A percentile compares a stretch with the other conserved stretches of the same genome.
phyloP scores from a whole-genome alignment of 2,797 vertebrate genomes.

The Stomatorhinus walkeri region DNA sequence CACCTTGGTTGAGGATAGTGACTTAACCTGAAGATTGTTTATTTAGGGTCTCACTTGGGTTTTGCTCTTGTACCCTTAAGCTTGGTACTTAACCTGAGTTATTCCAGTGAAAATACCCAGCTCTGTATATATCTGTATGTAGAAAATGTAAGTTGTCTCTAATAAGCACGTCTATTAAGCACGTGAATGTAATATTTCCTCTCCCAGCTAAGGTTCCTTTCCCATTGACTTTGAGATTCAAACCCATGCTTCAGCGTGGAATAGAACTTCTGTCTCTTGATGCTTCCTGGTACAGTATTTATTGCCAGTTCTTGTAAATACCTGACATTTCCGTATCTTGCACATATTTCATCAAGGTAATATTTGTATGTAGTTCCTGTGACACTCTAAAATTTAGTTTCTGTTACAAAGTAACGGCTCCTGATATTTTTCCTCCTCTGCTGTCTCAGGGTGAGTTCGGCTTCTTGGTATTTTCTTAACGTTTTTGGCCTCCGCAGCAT shows the following conservation, averaged over 20 bases:
- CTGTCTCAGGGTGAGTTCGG: conserved; percentile 64
- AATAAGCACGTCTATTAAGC: neutral
- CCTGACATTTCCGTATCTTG: neutral
- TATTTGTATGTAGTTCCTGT: neutral
- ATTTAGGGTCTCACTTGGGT: neutral
- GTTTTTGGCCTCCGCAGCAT: conserved; percentile 75
- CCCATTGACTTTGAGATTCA: conserved; percentile 73
- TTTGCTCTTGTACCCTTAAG: neutral
- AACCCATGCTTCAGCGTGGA: conserved; percentile 75
- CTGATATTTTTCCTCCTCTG: neutral
- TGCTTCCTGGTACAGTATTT: conserved; percentile 61
- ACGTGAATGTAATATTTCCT: conserved; percentile 2
- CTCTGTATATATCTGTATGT: neutral
- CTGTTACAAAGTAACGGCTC: neutral
- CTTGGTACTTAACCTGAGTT: neutral
- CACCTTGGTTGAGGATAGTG: neutral
- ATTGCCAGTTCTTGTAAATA: neutral
- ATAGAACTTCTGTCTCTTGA: conserved; percentile 72
- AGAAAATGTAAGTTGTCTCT: neutral
- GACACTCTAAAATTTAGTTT: neutral
- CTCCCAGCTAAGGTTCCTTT: conserved; percentile 75
- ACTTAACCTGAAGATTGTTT: neutral
- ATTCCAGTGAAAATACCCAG: neutral
- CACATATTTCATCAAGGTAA: neutral
- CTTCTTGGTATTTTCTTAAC: conserved; percentile 80